phyloP scores from a whole-genome alignment of 2,797 vertebrate species.

The Myripristis jacobus region DNA sequence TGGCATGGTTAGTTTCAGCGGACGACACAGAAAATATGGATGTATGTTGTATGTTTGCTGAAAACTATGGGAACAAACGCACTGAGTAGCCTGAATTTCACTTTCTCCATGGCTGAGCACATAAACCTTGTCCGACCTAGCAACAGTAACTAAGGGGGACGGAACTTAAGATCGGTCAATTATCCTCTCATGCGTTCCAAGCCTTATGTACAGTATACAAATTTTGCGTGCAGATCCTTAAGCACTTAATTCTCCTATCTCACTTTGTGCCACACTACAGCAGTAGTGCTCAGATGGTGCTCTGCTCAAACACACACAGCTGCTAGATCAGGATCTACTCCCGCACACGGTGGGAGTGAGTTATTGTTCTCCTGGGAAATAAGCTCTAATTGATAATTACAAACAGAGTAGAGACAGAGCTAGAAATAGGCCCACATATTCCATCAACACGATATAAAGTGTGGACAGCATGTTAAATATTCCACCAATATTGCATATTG shows the following conservation, averaged over 20 bases:
- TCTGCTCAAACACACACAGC: slow-evolving; percentile 42
- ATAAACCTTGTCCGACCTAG: too few relatives aligned
- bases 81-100: too few relatives aligned
- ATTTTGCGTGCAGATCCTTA: background rate
- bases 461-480: slow-evolving; percentile 68
- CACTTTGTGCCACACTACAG: slow-evolving; percentile 35
- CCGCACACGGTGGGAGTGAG: slow-evolving; percentile 59
- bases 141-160: too few relatives aligned
- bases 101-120: too few relatives aligned
- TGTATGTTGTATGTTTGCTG: too few relatives aligned
- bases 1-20: too few relatives aligned
- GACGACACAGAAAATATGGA: too few relatives aligned
- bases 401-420: slow-evolving; percentile 64
- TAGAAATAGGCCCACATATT: slow-evolving; percentile 57
- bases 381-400: slow-evolving; percentile 80
- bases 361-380: slow-evolving; percentile 75
- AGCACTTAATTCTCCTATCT: slow-evolving; percentile 10
- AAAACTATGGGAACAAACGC: too few relatives aligned
- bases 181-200: too few relatives aligned
- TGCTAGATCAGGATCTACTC: slow-evolving; percentile 56
- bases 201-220: background rate
- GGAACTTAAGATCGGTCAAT: too few relatives aligned
- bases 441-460: slow-evolving; percentile 58
- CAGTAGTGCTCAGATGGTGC: slow-evolving; percentile 28
- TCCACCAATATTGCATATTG: slow-evolving; percentile 67